phyloP scores from a whole-genome alignment of 2,888 invertebrate genomes.

The Tridacna gigas region DNA sequence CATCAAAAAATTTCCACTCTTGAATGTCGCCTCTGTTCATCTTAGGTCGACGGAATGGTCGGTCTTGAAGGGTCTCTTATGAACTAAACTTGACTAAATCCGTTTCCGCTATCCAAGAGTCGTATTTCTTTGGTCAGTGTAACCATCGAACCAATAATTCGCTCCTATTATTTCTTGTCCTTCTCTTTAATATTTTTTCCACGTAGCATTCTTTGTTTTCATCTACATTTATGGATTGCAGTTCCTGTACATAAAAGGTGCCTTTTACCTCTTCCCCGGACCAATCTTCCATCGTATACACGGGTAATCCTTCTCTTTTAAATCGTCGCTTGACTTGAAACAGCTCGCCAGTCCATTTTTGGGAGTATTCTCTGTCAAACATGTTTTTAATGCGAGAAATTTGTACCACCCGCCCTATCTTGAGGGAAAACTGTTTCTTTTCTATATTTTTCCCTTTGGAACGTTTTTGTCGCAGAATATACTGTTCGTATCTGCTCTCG shows the following conservation, averaged over 20 bases:
- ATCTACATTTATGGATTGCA: slow-evolving; percentile 49
- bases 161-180: slow-evolving; percentile 26
- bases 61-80: background rate
- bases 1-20: slow-evolving; percentile 42
- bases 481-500: slow-evolving; percentile 33
- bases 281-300: slow-evolving; percentile 48
- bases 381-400: slow-evolving; percentile 37
- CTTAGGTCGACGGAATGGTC: background rate
- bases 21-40: slow-evolving; percentile 3
- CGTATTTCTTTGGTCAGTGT: slow-evolving; percentile 62
- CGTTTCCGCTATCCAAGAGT: slow-evolving; percentile 27
- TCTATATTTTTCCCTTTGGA: too few relatives aligned
- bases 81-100: background rate
- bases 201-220: slow-evolving; percentile 37
- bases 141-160: slow-evolving; percentile 58
- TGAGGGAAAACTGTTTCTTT: slow-evolving; percentile 9
- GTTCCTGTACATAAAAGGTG: slow-evolving; percentile 50
- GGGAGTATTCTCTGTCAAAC: slow-evolving; percentile 56
- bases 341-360: slow-evolving; percentile 58
- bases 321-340: slow-evolving; percentile 43
- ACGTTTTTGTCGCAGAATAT: slow-evolving; percentile 12
- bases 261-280: slow-evolving; percentile 41
- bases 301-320: slow-evolving; percentile 39
- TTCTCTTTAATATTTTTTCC: slow-evolving; percentile 47
- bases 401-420: slow-evolving; percentile 44